Evolutionary conservation across 1,140 invertebrate genomes (phyloP), one percentile per base, ranked within the genome.

Genomic region (Lepidurus apus): DNA sequence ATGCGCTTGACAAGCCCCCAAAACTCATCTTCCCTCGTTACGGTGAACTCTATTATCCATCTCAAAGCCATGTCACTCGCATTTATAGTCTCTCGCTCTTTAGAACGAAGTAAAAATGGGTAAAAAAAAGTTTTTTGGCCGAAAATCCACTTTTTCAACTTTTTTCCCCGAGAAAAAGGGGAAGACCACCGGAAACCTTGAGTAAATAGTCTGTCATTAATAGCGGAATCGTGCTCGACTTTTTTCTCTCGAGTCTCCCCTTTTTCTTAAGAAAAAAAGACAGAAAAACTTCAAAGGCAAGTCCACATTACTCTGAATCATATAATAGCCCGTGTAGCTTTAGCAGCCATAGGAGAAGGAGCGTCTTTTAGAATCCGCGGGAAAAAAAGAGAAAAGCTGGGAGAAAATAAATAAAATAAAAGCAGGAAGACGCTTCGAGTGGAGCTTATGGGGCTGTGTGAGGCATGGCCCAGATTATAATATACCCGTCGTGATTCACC

Each of bases 181-280:
- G 21, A 21, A 65, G 21, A 34, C 34, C 34, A 34, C 34, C 34
- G 34, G 34, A 65, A 65, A 65, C 9, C 5, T 65, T 7, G 53
- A 21, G 53, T 65, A 65, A 65, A 65, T 65, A n/a, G n/a, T 65
- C 17, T 65, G 53, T 65, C 53, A 65, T 65, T 65, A 65, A 65
- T 21, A 65, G 53, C 0, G 21, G 53, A 65, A 65, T 65, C 53
- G 53, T 65, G 53, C 53, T 65, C 21, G 13, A 65, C 53, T 21
- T 65, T 65, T 65, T 65, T 47, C 21, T 65, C 34, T 4, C 2
- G 2, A 2, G 34, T 65, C n/a, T 7, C 17, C 53, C 21, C 7
- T 65, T 65, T 21, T 65, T 21, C 10, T 11, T 47, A 7, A 47
- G 0, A 34, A 34, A 34, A 34, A 34, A 34, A 34, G 34, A 34